Conservation (phyloP, 2,888 invertebrate species). For the Clanis bilineata region DNA sequence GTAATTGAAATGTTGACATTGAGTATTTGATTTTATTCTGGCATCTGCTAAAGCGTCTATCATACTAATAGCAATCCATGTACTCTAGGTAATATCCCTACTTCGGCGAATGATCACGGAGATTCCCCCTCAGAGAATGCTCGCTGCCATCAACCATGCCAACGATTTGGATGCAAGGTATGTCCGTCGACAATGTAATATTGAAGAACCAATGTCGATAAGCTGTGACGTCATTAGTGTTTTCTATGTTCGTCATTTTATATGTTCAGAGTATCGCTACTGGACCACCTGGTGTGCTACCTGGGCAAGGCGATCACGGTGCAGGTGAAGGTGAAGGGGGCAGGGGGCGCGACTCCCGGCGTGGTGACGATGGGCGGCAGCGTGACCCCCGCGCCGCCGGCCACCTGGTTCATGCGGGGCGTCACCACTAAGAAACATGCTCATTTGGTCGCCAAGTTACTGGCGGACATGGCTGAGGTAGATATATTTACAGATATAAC, state of each 20-base stretch:
- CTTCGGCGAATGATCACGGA: constrained; percentile 94
- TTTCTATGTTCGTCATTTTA: too few relatives aligned
- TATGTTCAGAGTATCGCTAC: constrained; percentile 84
- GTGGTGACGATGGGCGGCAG: constrained; percentile 82
- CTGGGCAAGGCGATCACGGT: constrained; percentile 95
- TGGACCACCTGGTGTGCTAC: constrained; percentile 95
- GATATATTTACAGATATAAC: not conserved
- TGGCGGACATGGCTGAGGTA: constrained; percentile 96
- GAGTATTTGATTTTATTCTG: too few relatives aligned
- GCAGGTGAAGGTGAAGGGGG: constrained; percentile 88
- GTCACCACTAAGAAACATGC: constrained; percentile 92
- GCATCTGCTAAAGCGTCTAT: not conserved
- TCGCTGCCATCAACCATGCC: constrained; percentile 86
- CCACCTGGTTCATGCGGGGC: constrained; percentile 94
- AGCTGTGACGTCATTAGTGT: too few relatives aligned
- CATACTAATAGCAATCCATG: not conserved
- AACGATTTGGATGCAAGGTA: constrained; percentile 57
- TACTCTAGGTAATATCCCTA: constrained; percentile 88
- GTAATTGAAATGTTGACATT: constrained; percentile 68
- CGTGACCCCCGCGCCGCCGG: constrained; percentile 55
- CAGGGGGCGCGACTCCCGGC: constrained; percentile 51
- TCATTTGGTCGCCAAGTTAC: constrained; percentile 91
- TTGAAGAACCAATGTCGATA: too few relatives aligned
- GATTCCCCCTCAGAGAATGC: constrained; percentile 92
- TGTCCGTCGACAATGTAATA: too few relatives aligned